Evolutionary conservation across 2,888 invertebrate genomes (phyloP).

Genomic region (Lagria hirta): DNA sequence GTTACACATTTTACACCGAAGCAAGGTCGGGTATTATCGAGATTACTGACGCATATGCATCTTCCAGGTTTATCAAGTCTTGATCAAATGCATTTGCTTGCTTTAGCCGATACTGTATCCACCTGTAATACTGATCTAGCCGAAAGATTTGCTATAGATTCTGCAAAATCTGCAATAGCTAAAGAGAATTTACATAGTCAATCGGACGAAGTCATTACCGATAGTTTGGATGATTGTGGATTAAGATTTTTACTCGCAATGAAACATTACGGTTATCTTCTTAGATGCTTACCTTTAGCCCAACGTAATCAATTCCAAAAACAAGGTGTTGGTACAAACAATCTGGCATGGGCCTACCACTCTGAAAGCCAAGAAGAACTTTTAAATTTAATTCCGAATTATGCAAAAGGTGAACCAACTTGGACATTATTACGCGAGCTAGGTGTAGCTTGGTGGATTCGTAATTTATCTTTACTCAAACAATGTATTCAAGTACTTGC

Average conservation of each 20-base stretch:
- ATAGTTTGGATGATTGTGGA: slow-evolving; percentile 95
- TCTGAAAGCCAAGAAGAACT: slow-evolving; percentile 97
- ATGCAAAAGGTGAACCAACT: slow-evolving; percentile 78
- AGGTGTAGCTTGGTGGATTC: slow-evolving; percentile 95
- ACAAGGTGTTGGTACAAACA: slow-evolving; percentile 83
- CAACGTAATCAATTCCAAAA: slow-evolving; percentile 85
- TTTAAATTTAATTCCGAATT: slow-evolving; percentile 84
- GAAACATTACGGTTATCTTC: slow-evolving; percentile 95
- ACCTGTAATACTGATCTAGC: slow-evolving; percentile 89
- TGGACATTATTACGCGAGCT: slow-evolving; percentile 91
- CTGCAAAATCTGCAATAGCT: slow-evolving; percentile 66
- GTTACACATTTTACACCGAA: slow-evolving; percentile 85
- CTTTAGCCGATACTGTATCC: slow-evolving; percentile 96
- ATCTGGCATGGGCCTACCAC: slow-evolving; percentile 98
- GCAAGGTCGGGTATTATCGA: slow-evolving; percentile 78
- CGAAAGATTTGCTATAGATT: slow-evolving; percentile 73
- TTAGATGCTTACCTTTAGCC: slow-evolving; percentile 87
- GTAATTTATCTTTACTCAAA: slow-evolving; percentile 78
- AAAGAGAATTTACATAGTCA: slow-evolving; percentile 63
- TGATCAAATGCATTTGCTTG: slow-evolving; percentile 99
- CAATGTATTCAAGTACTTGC: slow-evolving; percentile 90
- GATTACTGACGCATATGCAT: slow-evolving; percentile 91
- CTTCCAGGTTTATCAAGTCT: slow-evolving; percentile 92
- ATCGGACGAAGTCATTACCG: slow-evolving; percentile 62
- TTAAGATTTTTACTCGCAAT: slow-evolving; percentile 93